Conservation (phyloP, 2,113 vertebrate genomes). For the Pelvicachromis taeniatus region DNA sequence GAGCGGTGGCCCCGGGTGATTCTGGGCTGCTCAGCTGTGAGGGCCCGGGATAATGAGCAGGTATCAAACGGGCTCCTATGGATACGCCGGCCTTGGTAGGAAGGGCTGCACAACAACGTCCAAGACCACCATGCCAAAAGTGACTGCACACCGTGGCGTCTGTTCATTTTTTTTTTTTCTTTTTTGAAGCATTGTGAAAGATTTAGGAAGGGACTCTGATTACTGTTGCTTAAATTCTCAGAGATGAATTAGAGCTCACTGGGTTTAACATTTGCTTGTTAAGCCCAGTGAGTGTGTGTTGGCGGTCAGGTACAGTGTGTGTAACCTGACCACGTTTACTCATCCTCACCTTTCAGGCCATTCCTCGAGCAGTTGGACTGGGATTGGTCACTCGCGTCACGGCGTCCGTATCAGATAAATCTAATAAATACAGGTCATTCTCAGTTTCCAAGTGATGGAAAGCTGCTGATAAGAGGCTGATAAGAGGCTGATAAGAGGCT, state of each 20-base stretch:
- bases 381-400: neutral
- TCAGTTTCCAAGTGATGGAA: neutral
- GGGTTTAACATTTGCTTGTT: neutral
- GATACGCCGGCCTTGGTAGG: conserved; percentile 27
- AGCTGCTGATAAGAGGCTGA: no score
- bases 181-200: neutral
- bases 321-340: neutral
- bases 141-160: neutral
- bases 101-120: conserved; percentile 12
- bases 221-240: neutral
- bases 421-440: neutral
- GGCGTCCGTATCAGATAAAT: neutral
- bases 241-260: neutral
- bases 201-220: neutral
- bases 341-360: neutral
- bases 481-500: no score
- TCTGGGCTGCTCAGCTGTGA: conserved; percentile 60
- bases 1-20: conserved; percentile 69
- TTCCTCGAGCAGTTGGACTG: neutral
- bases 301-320: neutral
- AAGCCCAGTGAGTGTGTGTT: neutral
- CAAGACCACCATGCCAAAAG: conserved; percentile 50
- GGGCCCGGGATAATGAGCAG: conserved; percentile 71
- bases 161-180: neutral
- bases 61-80: conserved; percentile 64